Percentiles rank a stretch among this genome's conserved stretches.
These are phyloP conservation scores for Ceratosolen solmsi DNA, from an alignment of 1,140 invertebrate genomes.

Conservation along the genomic window DNA sequence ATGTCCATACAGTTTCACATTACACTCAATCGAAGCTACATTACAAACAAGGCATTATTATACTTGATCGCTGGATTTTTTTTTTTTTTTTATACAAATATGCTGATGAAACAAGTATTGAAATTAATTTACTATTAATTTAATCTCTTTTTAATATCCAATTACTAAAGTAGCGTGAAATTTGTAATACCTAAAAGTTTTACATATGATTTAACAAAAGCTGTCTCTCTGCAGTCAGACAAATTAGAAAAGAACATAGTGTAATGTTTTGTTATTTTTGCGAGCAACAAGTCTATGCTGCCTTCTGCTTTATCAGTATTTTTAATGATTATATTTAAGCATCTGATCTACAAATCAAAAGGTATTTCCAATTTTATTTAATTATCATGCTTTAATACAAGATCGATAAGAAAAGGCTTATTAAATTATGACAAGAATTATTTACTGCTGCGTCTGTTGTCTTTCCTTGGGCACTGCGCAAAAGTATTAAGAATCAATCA, in stretches of 20 bases:
- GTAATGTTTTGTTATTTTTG: constrained; percentile 67
- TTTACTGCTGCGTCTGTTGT: constrained; percentile 73
- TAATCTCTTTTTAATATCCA: background rate
- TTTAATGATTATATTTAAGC: constrained; percentile 68
- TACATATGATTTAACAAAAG: constrained; percentile 70
- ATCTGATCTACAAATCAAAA: constrained; percentile 67
- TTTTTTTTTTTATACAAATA: too few species aligned
- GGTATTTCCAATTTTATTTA: background rate
- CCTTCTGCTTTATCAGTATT: constrained; percentile 67
- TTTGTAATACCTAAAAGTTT: constrained; percentile 69
- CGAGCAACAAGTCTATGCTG: constrained; percentile 66
- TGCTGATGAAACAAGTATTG: background rate
- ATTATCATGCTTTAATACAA: background rate
- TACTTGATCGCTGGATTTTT: too few species aligned
- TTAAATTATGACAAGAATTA: constrained; percentile 34
- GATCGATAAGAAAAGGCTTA: background rate
- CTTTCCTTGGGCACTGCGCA: constrained; percentile 71
- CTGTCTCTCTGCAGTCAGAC: constrained; percentile 67
- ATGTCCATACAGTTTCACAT: background rate
- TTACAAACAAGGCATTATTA: too few species aligned
- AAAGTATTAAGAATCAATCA: constrained; percentile 54
- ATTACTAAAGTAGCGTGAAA: background rate
- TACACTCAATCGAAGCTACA: background rate
- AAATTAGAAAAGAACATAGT: constrained; percentile 68
- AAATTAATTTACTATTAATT: background rate